Conservation (phyloP, 1,140 invertebrate genomes). For the Platyscapa corneri region DNA sequence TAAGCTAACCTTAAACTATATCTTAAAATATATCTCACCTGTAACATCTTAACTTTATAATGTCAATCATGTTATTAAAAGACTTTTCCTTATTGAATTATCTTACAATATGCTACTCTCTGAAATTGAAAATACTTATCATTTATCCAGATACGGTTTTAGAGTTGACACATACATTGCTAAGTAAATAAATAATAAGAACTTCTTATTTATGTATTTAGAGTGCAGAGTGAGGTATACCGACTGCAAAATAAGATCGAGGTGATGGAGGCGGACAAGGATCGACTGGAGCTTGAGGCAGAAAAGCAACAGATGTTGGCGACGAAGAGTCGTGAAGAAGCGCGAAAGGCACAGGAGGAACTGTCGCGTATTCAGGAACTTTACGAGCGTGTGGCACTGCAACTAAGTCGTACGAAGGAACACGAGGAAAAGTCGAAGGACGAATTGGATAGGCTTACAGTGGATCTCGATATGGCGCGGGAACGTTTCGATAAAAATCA, state of each 20-base stretch:
- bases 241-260: conserved; percentile 91
- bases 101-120: no score
- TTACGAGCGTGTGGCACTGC: conserved; percentile 88
- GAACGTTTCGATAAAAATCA: conserved; percentile 92
- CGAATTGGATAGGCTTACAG: conserved; percentile 85
- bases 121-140: no score
- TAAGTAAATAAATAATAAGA: no score
- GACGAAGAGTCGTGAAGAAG: conserved; percentile 88
- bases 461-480: conserved; percentile 89
- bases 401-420: conserved; percentile 89
- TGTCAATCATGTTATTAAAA: no score
- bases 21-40: no score
- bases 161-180: no score
- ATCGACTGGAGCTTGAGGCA: conserved; percentile 87
- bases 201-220: conserved; percentile 60
- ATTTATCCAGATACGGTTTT: no score
- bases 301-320: conserved; percentile 88
- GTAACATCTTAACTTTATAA: conserved; percentile 55
- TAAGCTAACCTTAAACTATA: no score
- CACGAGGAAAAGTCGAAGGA: conserved; percentile 93
- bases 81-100: no score
- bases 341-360: conserved; percentile 90
- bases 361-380: conserved; percentile 87
- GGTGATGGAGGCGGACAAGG: conserved; percentile 88
- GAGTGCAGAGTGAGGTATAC: conserved; percentile 90